phyloP scores from a whole-genome alignment of 64 coral and sea anemone genomes.

The Actinia tenebrosa region DNA sequence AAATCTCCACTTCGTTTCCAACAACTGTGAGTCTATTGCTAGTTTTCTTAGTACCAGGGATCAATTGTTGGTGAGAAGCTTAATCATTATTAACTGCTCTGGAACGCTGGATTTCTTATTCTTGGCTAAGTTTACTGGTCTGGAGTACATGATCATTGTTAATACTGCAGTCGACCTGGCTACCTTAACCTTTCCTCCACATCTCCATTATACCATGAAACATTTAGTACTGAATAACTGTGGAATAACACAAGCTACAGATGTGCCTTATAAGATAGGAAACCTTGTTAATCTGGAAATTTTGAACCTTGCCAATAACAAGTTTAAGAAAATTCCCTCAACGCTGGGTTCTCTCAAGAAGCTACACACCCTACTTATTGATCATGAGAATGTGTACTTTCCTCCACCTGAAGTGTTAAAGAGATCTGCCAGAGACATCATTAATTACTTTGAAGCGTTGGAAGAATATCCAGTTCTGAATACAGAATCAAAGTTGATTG shows the following conservation, averaged over 20 bases:
- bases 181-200: neutral
- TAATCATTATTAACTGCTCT: conserved; percentile 23
- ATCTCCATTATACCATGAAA: conserved; percentile 20
- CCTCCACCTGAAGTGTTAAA: neutral
- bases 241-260: neutral
- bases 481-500: conserved; percentile 7
- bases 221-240: conserved; percentile 16
- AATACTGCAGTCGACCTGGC: conserved; percentile 1
- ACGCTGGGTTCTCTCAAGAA: neutral
- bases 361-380: neutral
- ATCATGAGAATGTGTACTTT: neutral
- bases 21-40: neutral
- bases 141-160: conserved; percentile 19
- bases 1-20: neutral
- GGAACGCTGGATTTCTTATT: conserved; percentile 20
- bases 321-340: neutral
- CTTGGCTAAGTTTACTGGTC: neutral
- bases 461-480: neutral
- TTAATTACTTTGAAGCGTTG: neutral
- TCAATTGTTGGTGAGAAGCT: neutral
- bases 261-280: neutral
- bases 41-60: neutral
- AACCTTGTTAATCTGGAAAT: neutral
- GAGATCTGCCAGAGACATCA: neutral
- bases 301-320: conserved; percentile 30